Evolutionary conservation across 2,113 vertebrate species (phyloP), one percentile per base, ranked within the genome.

Genomic region (Atractosteus spatula): DNA sequence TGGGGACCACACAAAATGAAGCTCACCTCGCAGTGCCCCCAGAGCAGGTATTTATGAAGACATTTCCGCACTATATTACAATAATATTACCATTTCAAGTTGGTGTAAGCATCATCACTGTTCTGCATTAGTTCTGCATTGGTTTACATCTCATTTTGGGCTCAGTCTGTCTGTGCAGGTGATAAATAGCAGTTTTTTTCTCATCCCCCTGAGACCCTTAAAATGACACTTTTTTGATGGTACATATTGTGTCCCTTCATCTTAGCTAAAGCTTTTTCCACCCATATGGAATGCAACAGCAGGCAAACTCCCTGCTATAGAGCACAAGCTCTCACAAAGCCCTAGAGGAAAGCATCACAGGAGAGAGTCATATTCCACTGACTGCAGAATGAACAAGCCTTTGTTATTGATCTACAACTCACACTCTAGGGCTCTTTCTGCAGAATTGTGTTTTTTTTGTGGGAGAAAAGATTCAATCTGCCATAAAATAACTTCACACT

Each of bases 21-120:
- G 61, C 73, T 77, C 45, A 75, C 71, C 59, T 16, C 75, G 16
- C 74, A 75, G 72, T 63, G 75, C 54, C 64, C 69, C 45, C 85
- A 76, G 87, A 89, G 78, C 82, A 82, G 87, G 80, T 87, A 89
- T 92, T 90, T 90, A 89, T 89, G 85, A 89, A 89, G 88, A 90
- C 78, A 78, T 89, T 85, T 81, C 84, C 80, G 78, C 79, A 83
- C 89, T 80, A 83, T 78, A 77, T 85, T 86, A 86, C 73, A 83
- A 83, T 77, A 73, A 80, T 83, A 88, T 87, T 87, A 81, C 47
- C 71, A 90, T 89, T 87, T 82, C 68, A 17, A 72, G 80, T 85
- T 71, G 81, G 56, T 12, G 14, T 59, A 59, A 51, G 47, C 1
- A 10, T 78, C 76, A 71, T 85, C 81, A 84, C 73, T 4, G 12